Evolutionary conservation across 1,140 invertebrate genomes (phyloP).

Genomic region (Chrysomallon squamiferum): DNA sequence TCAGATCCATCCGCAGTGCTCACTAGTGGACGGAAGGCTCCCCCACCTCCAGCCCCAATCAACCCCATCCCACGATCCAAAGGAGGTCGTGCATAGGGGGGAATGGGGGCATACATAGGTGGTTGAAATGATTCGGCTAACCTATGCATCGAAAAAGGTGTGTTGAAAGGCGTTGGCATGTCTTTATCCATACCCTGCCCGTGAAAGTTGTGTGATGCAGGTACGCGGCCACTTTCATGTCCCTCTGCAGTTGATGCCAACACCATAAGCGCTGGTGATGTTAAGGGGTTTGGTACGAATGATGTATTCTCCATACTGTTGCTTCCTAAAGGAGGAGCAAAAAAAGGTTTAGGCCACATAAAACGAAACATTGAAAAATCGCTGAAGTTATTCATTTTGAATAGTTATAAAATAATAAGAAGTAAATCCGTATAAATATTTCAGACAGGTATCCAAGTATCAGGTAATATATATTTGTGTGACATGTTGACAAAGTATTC

Average conservation of each 20-base stretch:
- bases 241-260: slow-evolving; percentile 76
- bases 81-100: slow-evolving; percentile 45
- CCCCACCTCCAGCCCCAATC: slow-evolving; percentile 38
- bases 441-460: not conserved
- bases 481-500: not conserved
- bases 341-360: slow-evolving; percentile 59
- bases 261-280: slow-evolving; percentile 81
- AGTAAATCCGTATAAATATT: not conserved
- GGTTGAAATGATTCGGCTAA: slow-evolving; percentile 53
- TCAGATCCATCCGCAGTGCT: slow-evolving; percentile 34
- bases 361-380: slow-evolving; percentile 59
- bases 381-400: slow-evolving; percentile 16
- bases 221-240: slow-evolving; percentile 68
- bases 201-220: slow-evolving; percentile 40
- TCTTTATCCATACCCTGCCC: slow-evolving; percentile 48
- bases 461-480: not conserved
- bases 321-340: slow-evolving; percentile 42
- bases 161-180: slow-evolving; percentile 35
- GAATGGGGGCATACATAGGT: slow-evolving; percentile 51
- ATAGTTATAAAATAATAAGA: not conserved
- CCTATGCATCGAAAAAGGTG: slow-evolving; percentile 50
- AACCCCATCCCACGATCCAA: slow-evolving; percentile 39
- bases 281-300: slow-evolving; percentile 75
- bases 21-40: slow-evolving; percentile 51
- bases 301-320: slow-evolving; percentile 72